Percentiles rank a stretch among this genome's conserved stretches.
phyloP scores from a whole-genome alignment of 1,140 invertebrate genomes.

The Chironomus tepperi region DNA sequence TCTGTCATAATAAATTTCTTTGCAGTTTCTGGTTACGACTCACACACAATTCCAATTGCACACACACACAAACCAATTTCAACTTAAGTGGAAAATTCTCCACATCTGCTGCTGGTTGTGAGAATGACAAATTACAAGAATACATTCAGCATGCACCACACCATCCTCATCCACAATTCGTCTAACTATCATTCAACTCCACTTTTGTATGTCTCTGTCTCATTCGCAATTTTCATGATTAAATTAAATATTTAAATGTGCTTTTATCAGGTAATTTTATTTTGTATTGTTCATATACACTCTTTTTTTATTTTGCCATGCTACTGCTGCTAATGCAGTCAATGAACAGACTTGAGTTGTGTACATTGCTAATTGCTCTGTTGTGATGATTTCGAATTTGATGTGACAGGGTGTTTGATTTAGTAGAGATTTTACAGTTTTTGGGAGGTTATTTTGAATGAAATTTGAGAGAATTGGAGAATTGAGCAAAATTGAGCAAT shows the following conservation, averaged over 20 bases:
- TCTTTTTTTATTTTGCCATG: not conserved
- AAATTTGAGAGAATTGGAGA: not conserved
- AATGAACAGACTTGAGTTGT: not conserved
- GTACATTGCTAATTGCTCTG: conserved; percentile 1
- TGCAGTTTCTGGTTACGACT: too few species aligned
- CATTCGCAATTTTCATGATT: not conserved
- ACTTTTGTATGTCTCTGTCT: not conserved
- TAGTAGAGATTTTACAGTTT: not conserved
- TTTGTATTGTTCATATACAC: not conserved
- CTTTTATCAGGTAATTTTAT: not conserved
- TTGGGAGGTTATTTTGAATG: not conserved
- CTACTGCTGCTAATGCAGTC: too few species aligned
- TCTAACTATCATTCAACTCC: too few species aligned
- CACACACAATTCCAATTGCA: too few species aligned
- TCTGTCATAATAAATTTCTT: too few species aligned
- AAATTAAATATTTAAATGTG: not conserved
- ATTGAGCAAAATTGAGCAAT: not conserved
- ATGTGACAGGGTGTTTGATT: not conserved
- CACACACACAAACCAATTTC: too few species aligned
- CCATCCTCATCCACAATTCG: not conserved
- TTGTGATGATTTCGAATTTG: not conserved
- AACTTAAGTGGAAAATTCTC: too few species aligned
- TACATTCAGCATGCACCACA: not conserved
- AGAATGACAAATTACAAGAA: not conserved
- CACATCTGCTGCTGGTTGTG: too few species aligned